Evolutionary conservation across 2,113 vertebrate species (phyloP), one percentile per base, ranked within the genome.

Genomic region (Phyllostomus hastatus): DNA sequence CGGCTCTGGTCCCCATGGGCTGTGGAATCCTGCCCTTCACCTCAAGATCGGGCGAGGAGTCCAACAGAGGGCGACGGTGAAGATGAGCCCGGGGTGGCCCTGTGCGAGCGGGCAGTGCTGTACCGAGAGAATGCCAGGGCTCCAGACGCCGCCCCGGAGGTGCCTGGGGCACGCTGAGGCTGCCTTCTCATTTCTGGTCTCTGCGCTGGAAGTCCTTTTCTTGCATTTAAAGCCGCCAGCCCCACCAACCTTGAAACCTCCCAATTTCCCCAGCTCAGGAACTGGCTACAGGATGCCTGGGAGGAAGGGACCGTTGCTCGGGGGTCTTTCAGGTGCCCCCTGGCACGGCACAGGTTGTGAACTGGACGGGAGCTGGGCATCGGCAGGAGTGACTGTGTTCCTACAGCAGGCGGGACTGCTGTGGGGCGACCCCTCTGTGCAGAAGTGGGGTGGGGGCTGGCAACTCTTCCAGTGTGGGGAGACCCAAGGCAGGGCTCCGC

Each of bases 71-170:
- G 31, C 1, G 7, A 26, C 1, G 2, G 26, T 35, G 67, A 16
- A 14, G 43, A 28, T 26, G 28, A 26, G 19, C 48, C 46, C 31
- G 8, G 0, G 3, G 3, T 1, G 2, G 43, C 14, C 48, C 24
- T 28, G 24, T 28, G 24, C 0, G 5, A 2, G 0, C 41, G 24
- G 38, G n/a, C 19, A 3, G 31, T 3, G 10, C 20, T 6, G 1
- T 4, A 22, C 3, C 12, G 31, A 20, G 3, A 26, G 19, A 38
- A 31, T 1, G 10, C 22, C 3, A n/a, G 35, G 67, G 31, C 16
- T 38, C 69, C 16, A 3, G 31, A 11, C 0, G 2, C 46, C 1
- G 1, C 4, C 15, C 31, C 0, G 0, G 38, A 26, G 8, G 35
- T 41, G 52, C 33, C 33, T 0, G 38, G 12, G 41, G 10, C 1